phyloP scores from a whole-genome alignment of 2,888 invertebrate genomes.

The Spodoptera exigua region DNA sequence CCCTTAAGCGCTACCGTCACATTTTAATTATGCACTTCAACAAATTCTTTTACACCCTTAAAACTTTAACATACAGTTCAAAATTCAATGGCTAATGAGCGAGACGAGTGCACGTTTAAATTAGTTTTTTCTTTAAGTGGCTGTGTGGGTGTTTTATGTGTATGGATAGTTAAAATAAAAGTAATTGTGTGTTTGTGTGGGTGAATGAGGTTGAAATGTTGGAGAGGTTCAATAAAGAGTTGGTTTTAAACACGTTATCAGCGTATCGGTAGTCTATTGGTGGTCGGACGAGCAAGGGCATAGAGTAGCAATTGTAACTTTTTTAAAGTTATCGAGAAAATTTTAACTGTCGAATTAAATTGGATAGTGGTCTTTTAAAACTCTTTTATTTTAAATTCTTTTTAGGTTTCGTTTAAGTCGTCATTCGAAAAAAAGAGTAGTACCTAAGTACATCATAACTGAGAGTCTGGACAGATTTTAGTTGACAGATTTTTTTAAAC shows the following conservation, averaged over 20 bases:
- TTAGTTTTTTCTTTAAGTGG: conserved; percentile 36
- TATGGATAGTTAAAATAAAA: conserved; percentile 61
- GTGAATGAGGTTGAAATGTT: conserved; percentile 75
- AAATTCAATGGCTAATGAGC: conserved; percentile 25
- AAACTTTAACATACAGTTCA: not conserved
- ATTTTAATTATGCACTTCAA: conserved; percentile 9
- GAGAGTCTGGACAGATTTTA: too few relatives aligned
- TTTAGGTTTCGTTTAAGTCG: too few relatives aligned
- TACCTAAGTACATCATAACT: too few relatives aligned
- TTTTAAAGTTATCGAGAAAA: too few relatives aligned
- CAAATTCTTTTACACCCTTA: conserved; percentile 25
- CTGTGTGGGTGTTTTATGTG: conserved; percentile 54
- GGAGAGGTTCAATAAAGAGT: conserved; percentile 84
- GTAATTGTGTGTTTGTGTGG: conserved; percentile 64
- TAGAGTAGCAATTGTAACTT: conserved; percentile 54
- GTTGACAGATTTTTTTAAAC: too few relatives aligned
- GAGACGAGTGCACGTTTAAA: conserved; percentile 12
- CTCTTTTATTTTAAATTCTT: too few relatives aligned
- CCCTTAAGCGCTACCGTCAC: conserved; percentile 47
- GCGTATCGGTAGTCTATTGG: conserved; percentile 73
- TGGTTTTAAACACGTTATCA: conserved; percentile 84
- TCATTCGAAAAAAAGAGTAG: too few relatives aligned
- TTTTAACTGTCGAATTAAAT: too few relatives aligned
- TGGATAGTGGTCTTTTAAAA: too few relatives aligned
- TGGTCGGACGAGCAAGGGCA: conserved; percentile 63